Percentiles rank a stretch among this genome's conserved stretches.
Evolutionary conservation across 1,140 invertebrate genomes (phyloP).

Genomic region (Megalopta genalis): DNA sequence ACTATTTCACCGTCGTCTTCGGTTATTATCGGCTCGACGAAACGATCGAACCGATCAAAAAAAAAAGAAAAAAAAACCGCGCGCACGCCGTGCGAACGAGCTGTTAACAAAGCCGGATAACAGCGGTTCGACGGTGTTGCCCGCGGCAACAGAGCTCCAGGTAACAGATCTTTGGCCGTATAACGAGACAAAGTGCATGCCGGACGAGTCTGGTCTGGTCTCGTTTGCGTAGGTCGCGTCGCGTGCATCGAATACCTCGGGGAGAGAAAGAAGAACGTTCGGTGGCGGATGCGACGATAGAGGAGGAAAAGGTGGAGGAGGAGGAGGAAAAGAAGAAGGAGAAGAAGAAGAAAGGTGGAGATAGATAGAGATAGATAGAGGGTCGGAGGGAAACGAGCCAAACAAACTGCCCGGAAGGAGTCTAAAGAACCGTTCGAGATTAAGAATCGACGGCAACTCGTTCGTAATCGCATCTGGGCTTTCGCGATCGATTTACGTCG

Average conservation of each 20-base stretch:
- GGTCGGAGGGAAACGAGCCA: background rate
- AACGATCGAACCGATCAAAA: too few species aligned
- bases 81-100: too few species aligned
- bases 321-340: background rate
- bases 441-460: constrained; percentile 27
- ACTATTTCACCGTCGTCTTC: too few species aligned
- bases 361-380: too few species aligned
- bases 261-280: background rate
- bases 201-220: background rate
- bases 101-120: constrained; percentile 28
- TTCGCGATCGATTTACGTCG: constrained; percentile 60
- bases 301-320: background rate
- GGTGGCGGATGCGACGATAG: background rate
- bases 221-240: background rate
- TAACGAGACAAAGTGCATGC: constrained; percentile 22
- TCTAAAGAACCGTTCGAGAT: constrained; percentile 31
- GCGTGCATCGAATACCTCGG: background rate
- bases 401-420: constrained; percentile 8
- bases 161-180: constrained; percentile 39
- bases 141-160: constrained; percentile 6
- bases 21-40: too few species aligned
- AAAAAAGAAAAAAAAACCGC: too few species aligned
- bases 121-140: constrained; percentile 20
- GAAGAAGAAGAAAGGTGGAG: background rate
- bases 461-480: constrained; percentile 56